Conservation (phyloP, 2,888 invertebrate species). For the Eupithecia subumbrata region DNA sequence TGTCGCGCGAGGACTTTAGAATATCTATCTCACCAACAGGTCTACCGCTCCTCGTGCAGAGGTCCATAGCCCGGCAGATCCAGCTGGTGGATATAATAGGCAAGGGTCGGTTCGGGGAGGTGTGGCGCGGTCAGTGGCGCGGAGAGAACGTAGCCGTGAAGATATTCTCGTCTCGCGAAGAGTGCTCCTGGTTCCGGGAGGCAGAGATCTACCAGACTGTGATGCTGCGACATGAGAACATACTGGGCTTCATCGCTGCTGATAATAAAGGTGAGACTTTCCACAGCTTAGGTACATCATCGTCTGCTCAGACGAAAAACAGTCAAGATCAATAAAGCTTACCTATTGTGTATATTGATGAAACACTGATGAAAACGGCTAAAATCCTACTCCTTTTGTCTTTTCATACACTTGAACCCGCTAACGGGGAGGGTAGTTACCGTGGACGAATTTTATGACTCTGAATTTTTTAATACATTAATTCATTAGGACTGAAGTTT, state of each 20-base stretch:
- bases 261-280: conserved; percentile 96
- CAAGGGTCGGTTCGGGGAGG: conserved; percentile 98
- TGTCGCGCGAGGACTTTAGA: not conserved
- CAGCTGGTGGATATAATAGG: conserved; percentile 97
- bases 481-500: too few species aligned
- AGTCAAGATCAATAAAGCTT: too few species aligned
- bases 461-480: too few species aligned
- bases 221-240: conserved; percentile 98
- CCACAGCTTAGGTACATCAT: too few species aligned
- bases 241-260: conserved; percentile 98
- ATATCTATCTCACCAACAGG: conserved; percentile 82
- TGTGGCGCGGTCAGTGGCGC: conserved; percentile 98
- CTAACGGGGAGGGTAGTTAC: too few species aligned
- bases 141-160: conserved; percentile 99
- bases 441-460: too few species aligned
- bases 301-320: too few species aligned
- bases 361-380: too few species aligned
- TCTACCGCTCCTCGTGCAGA: conserved; percentile 95
- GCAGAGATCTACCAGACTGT: conserved; percentile 99
- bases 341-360: too few species aligned
- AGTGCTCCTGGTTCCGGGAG: conserved; percentile 98
- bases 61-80: conserved; percentile 98
- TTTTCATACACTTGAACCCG: too few species aligned
- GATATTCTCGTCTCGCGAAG: conserved; percentile 97
- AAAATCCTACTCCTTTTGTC: too few species aligned